A percentile compares a stretch with the other conserved stretches of the same genome.
phyloP scores from a whole-genome alignment of 2,113 vertebrate genomes.

The Archocentrus centrarchus region DNA sequence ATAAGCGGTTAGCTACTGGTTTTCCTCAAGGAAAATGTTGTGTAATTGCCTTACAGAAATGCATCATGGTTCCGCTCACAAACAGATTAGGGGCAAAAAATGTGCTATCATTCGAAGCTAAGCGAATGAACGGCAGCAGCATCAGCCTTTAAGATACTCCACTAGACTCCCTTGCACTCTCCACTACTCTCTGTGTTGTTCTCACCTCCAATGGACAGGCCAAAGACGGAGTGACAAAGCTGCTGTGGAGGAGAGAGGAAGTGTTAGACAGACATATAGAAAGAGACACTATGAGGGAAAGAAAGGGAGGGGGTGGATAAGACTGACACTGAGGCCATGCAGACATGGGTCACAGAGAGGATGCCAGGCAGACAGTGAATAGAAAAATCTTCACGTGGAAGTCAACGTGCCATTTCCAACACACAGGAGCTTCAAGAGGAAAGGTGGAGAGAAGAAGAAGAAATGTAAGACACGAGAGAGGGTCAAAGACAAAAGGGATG shows the following conservation, averaged over 20 bases:
- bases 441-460: constrained; percentile 13
- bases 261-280: neutral
- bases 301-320: constrained; percentile 12
- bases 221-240: constrained; percentile 1
- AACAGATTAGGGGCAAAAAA: constrained; percentile 27
- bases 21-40: constrained; percentile 50
- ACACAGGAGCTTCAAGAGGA: constrained; percentile 36
- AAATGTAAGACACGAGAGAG: neutral
- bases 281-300: neutral
- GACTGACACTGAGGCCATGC: constrained; percentile 47
- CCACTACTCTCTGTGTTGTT: neutral
- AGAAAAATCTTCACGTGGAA: constrained; percentile 64
- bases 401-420: constrained; percentile 60
- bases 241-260: constrained; percentile 10
- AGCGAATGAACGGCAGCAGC: constrained; percentile 46
- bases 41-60: constrained; percentile 47
- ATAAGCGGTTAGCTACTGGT: constrained; percentile 40
- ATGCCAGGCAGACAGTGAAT: constrained; percentile 37
- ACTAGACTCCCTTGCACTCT: neutral
- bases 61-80: constrained; percentile 40
- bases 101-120: constrained; percentile 57
- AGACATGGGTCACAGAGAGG: constrained; percentile 51
- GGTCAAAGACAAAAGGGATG: neutral
- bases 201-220: neutral
- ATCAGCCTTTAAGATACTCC: constrained; percentile 6